A percentile compares a stretch with the other conserved stretches of the same genome.
phyloP scores from a whole-genome alignment of 2,797 vertebrate genomes.

The Chrysocyon brachyurus region DNA sequence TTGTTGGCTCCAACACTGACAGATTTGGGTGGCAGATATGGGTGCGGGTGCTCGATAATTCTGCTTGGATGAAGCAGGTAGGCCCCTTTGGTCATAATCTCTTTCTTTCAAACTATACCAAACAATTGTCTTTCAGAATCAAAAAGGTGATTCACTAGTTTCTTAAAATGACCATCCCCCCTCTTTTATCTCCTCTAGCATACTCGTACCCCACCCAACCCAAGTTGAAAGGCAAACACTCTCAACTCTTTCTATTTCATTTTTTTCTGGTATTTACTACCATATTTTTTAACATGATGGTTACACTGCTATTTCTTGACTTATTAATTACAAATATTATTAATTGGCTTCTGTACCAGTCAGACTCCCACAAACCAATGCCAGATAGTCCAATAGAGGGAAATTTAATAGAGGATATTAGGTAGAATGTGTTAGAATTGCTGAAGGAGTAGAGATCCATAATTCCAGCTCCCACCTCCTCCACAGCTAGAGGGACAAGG shows the following conservation, averaged over 20 bases:
- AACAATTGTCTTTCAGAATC: not conserved
- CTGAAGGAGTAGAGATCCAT: not conserved
- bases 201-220: not conserved
- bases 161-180: not conserved
- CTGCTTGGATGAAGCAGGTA: not conserved
- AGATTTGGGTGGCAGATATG: not conserved
- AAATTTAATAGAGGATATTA: not conserved
- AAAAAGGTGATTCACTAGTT: not conserved
- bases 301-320: conserved; percentile 45
- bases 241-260: not conserved
- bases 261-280: not conserved
- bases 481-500: not conserved
- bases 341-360: not conserved
- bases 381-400: conserved; percentile 20
- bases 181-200: not conserved
- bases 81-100: not conserved
- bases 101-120: not conserved
- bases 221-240: not conserved
- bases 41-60: not conserved
- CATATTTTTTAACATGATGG: conserved; percentile 35
- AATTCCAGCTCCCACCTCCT: not conserved
- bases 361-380: conserved; percentile 33
- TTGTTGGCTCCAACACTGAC: not conserved
- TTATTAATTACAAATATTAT: conserved; percentile 43
- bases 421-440: conserved; percentile 40